Base-by-base conservation (phyloP, 2,113 vertebrate genomes). In the Sprattus sprattus region DNA sequence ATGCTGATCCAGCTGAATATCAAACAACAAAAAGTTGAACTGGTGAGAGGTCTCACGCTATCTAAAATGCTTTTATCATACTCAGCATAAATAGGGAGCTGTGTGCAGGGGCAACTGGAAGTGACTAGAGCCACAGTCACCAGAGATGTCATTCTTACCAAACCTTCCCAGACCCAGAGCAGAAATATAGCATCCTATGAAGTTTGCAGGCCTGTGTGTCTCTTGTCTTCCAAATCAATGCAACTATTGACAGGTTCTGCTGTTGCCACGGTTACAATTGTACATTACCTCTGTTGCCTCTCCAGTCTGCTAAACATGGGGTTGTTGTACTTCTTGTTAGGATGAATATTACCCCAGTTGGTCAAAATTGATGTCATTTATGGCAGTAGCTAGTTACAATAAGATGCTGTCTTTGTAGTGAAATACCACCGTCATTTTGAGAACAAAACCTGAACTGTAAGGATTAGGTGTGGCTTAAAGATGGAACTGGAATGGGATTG, bases 171-270 rank as follows among this genome's bases (percentile, higher is more conserved):
- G 60, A 22, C 60, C 22, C 25, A 67, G 22, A 67, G n/a, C 60
- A 25, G 60, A 28, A 67, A 67, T 67, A 28, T 54, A 54, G 16
- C 52, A 54, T 28, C 60, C 60, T 10, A 5, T 67, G 60, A 0
- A 0, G n/a, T 67, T 67, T 67, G 60, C 25, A 67, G 60, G 22
- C 60, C 22, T 67, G 60, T 67, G 60, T 67, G 64, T 32, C 64
- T 71, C 64, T 71, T 32, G 64, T 71, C 64, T 71, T 71, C 64
- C 64, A 71, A 71, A 32, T 32, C 25, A 71, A 71, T 71, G 64
- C 25, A 71, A 71, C 64, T 13, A 15, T 67, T 67, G 64, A 71
- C 64, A 32, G n/a, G 32, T 32, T 71, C 25, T 15, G 11, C 28
- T 9, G 25, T 71, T 71, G 64, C 64, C n/a, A 71, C 32, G 2